A percentile compares a stretch with the other conserved stretches of the same genome.
Evolutionary conservation across 2,113 vertebrate genomes (phyloP).

Genomic region (Callipepla squamata): DNA sequence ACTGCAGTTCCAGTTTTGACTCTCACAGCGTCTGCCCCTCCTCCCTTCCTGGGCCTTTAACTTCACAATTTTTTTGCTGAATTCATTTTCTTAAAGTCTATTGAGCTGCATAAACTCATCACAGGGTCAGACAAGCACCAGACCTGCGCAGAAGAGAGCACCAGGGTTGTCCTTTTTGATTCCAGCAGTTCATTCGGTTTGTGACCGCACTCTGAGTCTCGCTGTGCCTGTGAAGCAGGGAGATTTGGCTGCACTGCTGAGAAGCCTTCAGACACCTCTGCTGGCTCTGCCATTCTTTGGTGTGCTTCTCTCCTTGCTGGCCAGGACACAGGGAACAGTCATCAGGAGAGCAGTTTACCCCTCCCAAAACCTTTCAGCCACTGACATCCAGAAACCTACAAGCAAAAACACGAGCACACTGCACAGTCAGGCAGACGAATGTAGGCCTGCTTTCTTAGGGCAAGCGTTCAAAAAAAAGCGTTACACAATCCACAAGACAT

Average conservation of each 20-base stretch:
- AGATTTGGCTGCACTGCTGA: background rate
- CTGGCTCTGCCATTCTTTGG: background rate
- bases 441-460: background rate
- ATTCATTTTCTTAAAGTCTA: constrained; percentile 3
- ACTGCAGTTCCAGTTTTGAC: background rate
- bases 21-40: background rate
- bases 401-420: background rate
- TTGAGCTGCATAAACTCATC: constrained; percentile 3
- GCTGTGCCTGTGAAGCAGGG: background rate
- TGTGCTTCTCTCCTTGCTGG: background rate
- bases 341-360: background rate
- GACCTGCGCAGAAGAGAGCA: background rate
- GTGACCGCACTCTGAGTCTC: background rate
- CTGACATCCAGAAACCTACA: background rate
- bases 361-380: background rate
- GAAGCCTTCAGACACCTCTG: background rate
- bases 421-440: background rate
- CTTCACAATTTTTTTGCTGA: background rate
- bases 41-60: background rate
- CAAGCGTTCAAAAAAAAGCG: background rate
- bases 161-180: background rate
- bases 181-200: background rate
- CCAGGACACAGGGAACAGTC: background rate
- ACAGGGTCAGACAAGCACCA: background rate
- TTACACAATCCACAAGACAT: constrained; percentile 26